Conservation (phyloP, 2,113 vertebrate genomes). For the Narcine bancroftii region DNA sequence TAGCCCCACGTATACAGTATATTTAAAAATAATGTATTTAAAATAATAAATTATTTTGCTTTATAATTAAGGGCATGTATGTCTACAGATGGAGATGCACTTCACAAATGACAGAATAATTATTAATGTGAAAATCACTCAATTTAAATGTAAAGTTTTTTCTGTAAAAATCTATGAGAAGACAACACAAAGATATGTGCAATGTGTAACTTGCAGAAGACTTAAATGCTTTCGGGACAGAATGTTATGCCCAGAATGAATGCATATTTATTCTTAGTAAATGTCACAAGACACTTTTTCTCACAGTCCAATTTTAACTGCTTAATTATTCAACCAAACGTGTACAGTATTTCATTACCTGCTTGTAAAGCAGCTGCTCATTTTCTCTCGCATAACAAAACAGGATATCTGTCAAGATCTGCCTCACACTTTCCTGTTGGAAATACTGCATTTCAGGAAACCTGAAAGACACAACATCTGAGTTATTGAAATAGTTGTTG, state of each 20-base stretch:
- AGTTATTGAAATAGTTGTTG: not conserved
- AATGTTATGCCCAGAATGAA: slow-evolving; percentile 37
- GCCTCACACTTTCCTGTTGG: slow-evolving; percentile 86
- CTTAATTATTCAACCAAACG: slow-evolving; percentile 46
- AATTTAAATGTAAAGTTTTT: not conserved
- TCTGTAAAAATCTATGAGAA: not conserved
- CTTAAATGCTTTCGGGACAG: slow-evolving; percentile 34
- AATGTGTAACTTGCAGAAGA: slow-evolving; percentile 14
- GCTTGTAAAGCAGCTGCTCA: slow-evolving; percentile 95
- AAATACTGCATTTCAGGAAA: slow-evolving; percentile 98
- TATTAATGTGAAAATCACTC: not conserved
- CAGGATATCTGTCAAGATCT: slow-evolving; percentile 94
- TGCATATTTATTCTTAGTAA: slow-evolving; percentile 38
- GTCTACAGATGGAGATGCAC: not conserved
- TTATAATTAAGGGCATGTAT: not conserved
- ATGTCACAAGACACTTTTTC: slow-evolving; percentile 37
- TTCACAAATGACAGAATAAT: not conserved
- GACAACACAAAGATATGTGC: slow-evolving; percentile 15
- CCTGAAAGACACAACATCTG: slow-evolving; percentile 55
- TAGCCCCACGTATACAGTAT: not conserved
- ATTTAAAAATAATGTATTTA: not conserved
- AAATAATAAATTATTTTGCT: not conserved
- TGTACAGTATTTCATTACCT: slow-evolving; percentile 74
- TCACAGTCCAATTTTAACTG: slow-evolving; percentile 37
- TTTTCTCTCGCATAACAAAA: slow-evolving; percentile 98